Base-by-base conservation (phyloP, 1,140 invertebrate species). In the Ostrea denselamellosa region DNA sequence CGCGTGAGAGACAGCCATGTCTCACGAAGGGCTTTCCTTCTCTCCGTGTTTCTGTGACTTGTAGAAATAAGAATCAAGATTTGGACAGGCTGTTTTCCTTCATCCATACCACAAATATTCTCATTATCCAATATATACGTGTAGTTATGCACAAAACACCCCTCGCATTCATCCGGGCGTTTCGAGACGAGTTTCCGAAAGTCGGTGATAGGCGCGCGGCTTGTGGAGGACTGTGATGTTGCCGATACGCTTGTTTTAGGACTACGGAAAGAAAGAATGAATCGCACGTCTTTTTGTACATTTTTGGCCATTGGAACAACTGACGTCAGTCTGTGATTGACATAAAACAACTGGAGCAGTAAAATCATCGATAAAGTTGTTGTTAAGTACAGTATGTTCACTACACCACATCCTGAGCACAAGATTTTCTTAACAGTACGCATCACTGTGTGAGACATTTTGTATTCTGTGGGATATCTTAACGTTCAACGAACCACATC, bases 1-100 rank as follows among this genome's bases (percentile, higher is more conserved):
- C 82, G 56, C 2, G 89, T 58, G 12, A 85, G 51, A 0, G 86
- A 82, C 3, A 86, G n/a, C 90, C 91, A 92, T 9, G 89, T 92
- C 14, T 88, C 54, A 17, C 91, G 71, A 25, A 91, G 89, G 3
- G 85, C 86, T 0, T 88, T 83, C n/a, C 82, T 83, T 7, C 82
- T 53, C 9, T 51, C 82, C 8, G 52, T 83, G 52, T 52, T 53
- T 2, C 19, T 34, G 19, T 53, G 44, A 83, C 44, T 54, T 83
- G 82, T 53, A 53, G 82, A 83, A 9, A 83, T 83, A 8, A 83
- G 82, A 19, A 83, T n/a, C 14, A 83, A 19, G 17, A 83, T 8
- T 14, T 77, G 25, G 25, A 77, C 68, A 10, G 9, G 9, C 28
- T 14, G 22, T 34, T 77, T 77, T 5, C 28, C 82, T 8, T 52